These are phyloP conservation scores for Coluber constrictor DNA, from an alignment of 2,797 vertebrate genomes.

Conservation along the genomic window DNA sequence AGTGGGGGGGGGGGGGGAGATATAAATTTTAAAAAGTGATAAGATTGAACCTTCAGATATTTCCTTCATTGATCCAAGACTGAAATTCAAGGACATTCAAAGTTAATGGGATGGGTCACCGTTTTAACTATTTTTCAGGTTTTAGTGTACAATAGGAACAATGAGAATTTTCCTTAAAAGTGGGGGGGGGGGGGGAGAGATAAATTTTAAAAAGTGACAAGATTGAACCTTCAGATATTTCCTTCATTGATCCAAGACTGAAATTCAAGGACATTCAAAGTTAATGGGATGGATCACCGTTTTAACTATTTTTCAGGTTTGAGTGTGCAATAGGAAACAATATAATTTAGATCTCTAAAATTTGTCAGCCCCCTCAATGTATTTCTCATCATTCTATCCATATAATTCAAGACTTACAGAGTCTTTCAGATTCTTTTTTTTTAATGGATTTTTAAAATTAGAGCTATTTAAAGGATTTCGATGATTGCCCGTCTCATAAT, in stretches of 20 bases:
- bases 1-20: no score
- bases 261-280: background rate
- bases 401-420: background rate
- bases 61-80: no score
- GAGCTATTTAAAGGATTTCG: background rate
- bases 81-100: no score
- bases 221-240: rapidly evolving
- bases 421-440: background rate
- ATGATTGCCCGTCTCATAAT: background rate
- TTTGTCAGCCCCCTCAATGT: background rate
- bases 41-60: no score
- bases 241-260: background rate
- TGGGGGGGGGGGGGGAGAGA: rapidly evolving
- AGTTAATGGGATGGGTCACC: no score
- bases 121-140: no score
- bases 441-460: no score
- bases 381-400: background rate
- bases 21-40: no score
- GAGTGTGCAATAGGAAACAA: background rate
- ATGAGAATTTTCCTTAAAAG: background rate
- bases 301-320: background rate
- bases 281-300: background rate
- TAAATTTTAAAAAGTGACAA: background rate
- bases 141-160: no score
- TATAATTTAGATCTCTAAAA: background rate